Conservation (phyloP, 2,797 vertebrate genomes). For the Urophycis tenuis region DNA sequence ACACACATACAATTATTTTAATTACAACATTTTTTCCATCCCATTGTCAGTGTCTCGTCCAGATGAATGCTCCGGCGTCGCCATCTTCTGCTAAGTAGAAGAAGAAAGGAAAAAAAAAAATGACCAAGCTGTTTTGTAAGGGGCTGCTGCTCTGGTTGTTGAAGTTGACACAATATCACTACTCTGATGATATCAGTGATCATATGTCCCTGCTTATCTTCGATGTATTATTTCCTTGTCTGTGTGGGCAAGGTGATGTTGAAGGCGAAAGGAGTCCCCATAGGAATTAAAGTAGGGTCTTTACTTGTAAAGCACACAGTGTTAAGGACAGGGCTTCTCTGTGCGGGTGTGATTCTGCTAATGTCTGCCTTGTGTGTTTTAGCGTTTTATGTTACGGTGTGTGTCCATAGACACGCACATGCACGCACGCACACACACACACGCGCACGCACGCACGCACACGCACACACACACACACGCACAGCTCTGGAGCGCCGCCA, state of each 20-base stretch:
- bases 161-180: neutral
- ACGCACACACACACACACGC: too few relatives aligned
- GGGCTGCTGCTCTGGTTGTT: neutral
- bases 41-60: slow-evolving; percentile 31
- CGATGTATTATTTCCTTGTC: neutral
- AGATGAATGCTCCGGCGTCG: slow-evolving; percentile 36
- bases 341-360: neutral
- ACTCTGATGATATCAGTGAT: neutral
- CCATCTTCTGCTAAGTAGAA: neutral
- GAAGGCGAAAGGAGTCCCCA: neutral
- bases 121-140: too few relatives aligned
- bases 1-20: neutral
- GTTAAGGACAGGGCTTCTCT: neutral
- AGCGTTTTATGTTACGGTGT: too few relatives aligned
- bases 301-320: neutral
- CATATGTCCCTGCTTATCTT: neutral
- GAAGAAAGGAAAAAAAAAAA: too few relatives aligned
- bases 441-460: too few relatives aligned
- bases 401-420: neutral
- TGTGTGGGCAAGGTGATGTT: neutral
- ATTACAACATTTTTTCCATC: neutral
- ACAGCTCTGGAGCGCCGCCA: neutral
- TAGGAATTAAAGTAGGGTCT: neutral
- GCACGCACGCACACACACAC: too few relatives aligned
- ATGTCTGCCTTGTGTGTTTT: neutral